phyloP scores from a whole-genome alignment of 2,797 vertebrate species.

The Pachyuromys duprasi region DNA sequence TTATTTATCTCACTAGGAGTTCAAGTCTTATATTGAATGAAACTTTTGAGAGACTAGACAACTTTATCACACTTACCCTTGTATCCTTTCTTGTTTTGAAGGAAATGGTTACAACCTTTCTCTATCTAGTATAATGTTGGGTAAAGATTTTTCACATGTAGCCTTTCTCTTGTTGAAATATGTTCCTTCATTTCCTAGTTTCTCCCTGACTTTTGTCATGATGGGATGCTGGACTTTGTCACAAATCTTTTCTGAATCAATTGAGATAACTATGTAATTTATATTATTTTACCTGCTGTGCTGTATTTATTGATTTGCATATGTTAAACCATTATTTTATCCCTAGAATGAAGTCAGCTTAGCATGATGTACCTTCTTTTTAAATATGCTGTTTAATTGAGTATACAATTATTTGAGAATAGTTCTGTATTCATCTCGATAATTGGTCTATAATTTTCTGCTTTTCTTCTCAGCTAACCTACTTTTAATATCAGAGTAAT shows the following conservation, averaged over 20 bases:
- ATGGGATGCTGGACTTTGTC: neutral
- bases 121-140: neutral
- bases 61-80: neutral
- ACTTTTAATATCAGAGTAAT: neutral
- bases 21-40: neutral
- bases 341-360: neutral
- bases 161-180: neutral
- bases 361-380: neutral
- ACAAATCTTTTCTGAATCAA: neutral
- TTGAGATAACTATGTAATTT: neutral
- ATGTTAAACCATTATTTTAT: neutral
- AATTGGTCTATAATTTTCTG: neutral
- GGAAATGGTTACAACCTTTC: neutral
- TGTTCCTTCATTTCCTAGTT: neutral
- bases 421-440: neutral
- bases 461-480: neutral
- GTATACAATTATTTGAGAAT: neutral
- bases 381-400: neutral
- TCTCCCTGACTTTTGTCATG: neutral
- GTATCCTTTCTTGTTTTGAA: neutral
- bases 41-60: neutral
- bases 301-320: neutral
- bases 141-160: neutral
- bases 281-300: no score
- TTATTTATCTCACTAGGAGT: neutral